Evolutionary conservation across 2,888 invertebrate species (phyloP).

Genomic region (Eucera pruinosa): DNA sequence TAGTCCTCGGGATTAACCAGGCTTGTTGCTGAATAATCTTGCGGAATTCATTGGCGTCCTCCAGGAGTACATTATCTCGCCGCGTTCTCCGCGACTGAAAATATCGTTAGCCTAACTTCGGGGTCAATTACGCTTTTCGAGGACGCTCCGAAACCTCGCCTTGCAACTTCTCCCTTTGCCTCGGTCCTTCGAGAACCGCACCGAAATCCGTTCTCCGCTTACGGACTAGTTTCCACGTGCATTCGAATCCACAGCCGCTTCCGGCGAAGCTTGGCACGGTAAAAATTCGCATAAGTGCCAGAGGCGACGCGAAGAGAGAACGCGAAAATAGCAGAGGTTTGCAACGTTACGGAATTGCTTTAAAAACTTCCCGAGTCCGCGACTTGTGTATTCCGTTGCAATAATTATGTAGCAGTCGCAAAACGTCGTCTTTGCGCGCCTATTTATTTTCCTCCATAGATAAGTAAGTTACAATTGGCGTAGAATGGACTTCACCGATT

Average conservation of each 20-base stretch:
- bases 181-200: conserved; percentile 5
- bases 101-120: conserved; percentile 54
- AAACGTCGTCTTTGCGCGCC: too few relatives aligned
- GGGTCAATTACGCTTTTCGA: conserved; percentile 52
- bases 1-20: conserved; percentile 29
- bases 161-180: neutral
- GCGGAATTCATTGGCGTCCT: conserved; percentile 36
- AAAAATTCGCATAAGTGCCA: neutral
- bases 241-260: neutral
- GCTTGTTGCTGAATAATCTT: conserved; percentile 33
- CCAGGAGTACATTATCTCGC: conserved; percentile 32
- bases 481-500: too few relatives aligned
- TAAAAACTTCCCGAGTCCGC: too few relatives aligned
- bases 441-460: too few relatives aligned
- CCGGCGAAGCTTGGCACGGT: neutral
- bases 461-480: too few relatives aligned
- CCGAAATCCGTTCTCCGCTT: neutral
- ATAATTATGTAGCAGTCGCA: too few relatives aligned
- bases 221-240: conserved; percentile 15
- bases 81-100: conserved; percentile 29
- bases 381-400: too few relatives aligned
- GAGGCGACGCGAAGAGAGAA: too few relatives aligned
- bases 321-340: too few relatives aligned
- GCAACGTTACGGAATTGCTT: too few relatives aligned
- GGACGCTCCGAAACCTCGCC: neutral